phyloP scores from a whole-genome alignment of 2,113 vertebrate species.

The Dunckerocampus dactyliophorus region DNA sequence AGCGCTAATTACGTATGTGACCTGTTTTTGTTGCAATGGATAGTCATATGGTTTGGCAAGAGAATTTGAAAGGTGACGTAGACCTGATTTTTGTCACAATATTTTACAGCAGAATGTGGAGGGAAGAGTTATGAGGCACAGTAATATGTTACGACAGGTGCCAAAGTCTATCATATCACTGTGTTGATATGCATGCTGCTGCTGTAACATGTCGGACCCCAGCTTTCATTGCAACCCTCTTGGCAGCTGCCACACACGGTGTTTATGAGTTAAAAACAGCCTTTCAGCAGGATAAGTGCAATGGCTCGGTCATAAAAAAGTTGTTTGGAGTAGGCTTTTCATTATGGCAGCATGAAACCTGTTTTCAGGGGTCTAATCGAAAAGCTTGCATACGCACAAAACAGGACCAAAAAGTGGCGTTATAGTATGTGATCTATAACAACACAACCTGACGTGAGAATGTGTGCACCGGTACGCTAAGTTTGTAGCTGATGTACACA shows the following conservation, averaged over 20 bases:
- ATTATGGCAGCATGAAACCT: conserved; percentile 27
- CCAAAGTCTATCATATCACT: conserved; percentile 69
- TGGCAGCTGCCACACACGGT: conserved; percentile 2
- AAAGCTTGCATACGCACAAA: too few species aligned
- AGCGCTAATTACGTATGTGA: conserved; percentile 5
- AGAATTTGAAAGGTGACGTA: conserved; percentile 1
- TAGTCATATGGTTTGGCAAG: neutral
- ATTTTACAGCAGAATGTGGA: conserved; percentile 35
- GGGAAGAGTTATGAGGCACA: conserved; percentile 29
- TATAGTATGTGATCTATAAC: too few species aligned
- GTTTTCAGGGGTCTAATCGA: neutral
- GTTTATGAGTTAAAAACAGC: conserved; percentile 44
- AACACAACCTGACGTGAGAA: too few species aligned
- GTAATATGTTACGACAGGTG: conserved; percentile 68
- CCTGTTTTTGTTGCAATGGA: too few species aligned
- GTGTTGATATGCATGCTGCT: conserved; percentile 43
- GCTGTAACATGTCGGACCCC: conserved; percentile 52
- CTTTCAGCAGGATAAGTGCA: conserved; percentile 20
- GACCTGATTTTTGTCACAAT: conserved; percentile 14
- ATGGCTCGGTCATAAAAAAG: conserved; percentile 5
- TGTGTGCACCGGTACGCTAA: too few species aligned
- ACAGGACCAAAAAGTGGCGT: too few species aligned
- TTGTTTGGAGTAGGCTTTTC: conserved; percentile 4
- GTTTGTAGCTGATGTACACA: too few species aligned
- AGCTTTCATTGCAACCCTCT: conserved; percentile 27